phyloP scores from a whole-genome alignment of 2,113 vertebrate species.

The Bolborhynchus lineola region DNA sequence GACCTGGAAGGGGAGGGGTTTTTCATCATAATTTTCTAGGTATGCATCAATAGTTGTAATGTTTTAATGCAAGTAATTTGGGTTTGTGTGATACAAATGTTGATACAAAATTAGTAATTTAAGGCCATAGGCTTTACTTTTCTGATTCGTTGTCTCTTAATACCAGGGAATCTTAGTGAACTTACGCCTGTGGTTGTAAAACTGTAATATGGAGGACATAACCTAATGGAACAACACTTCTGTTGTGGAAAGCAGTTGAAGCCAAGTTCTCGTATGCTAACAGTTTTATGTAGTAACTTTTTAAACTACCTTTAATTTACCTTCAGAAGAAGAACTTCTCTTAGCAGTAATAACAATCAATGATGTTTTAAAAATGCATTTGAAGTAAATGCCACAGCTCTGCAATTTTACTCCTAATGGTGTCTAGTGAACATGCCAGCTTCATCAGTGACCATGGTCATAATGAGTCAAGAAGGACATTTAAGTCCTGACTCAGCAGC shows the following conservation, averaged over 20 bases:
- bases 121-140: background rate
- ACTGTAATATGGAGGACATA: background rate
- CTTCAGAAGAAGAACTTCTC: background rate
- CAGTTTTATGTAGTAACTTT: background rate
- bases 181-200: background rate
- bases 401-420: background rate
- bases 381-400: background rate
- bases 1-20: fast-evolving
- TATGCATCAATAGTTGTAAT: background rate
- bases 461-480: background rate
- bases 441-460: background rate
- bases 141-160: background rate
- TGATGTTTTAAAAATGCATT: background rate
- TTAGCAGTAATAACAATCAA: background rate
- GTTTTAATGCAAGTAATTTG: background rate
- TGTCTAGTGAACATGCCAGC: background rate
- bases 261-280: background rate
- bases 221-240: background rate
- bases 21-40: background rate
- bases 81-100: background rate
- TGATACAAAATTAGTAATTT: background rate
- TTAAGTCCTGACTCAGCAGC: background rate
- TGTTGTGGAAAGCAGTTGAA: background rate
- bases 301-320: background rate
- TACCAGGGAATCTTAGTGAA: background rate